A percentile compares a stretch with the other conserved stretches of the same genome.
phyloP scores from a whole-genome alignment of 2,113 vertebrate genomes.

The Ancistrus triradiatus region DNA sequence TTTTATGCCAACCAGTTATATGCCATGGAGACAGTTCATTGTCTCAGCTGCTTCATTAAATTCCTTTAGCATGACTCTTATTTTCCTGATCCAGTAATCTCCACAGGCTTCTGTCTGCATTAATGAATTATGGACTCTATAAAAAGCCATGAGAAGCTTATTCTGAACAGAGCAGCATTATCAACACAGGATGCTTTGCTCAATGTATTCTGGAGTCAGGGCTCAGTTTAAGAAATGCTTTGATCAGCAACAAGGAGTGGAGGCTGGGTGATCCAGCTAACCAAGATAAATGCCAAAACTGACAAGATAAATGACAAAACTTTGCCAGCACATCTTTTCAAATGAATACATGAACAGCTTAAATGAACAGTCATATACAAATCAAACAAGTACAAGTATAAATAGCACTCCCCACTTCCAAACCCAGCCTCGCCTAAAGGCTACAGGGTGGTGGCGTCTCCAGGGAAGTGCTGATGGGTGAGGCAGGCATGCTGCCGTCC shows the following conservation, averaged over 20 bases:
- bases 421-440: not conserved
- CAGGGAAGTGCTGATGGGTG: not conserved
- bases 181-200: constrained; percentile 32
- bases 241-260: constrained; percentile 1
- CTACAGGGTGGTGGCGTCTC: constrained; percentile 4
- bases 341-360: too few species aligned
- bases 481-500: not conserved
- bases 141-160: not conserved
- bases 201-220: not conserved
- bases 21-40: constrained; percentile 36
- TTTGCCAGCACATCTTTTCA: too few species aligned
- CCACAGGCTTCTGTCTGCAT: not conserved
- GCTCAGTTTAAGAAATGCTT: constrained; percentile 6
- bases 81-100: constrained; percentile 15
- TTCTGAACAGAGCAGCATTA: not conserved
- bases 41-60: constrained; percentile 51
- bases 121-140: constrained; percentile 9
- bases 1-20: too few species aligned
- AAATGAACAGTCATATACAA: too few species aligned
- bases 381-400: constrained; percentile 25
- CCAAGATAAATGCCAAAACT: not conserved
- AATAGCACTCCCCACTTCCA: constrained; percentile 16
- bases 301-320: too few species aligned
- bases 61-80: constrained; percentile 52
- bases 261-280: not conserved